Evolutionary conservation across 2,888 invertebrate genomes (phyloP), one percentile per base, ranked within the genome.

Genomic region (Chamaedrilus cognettii): DNA sequence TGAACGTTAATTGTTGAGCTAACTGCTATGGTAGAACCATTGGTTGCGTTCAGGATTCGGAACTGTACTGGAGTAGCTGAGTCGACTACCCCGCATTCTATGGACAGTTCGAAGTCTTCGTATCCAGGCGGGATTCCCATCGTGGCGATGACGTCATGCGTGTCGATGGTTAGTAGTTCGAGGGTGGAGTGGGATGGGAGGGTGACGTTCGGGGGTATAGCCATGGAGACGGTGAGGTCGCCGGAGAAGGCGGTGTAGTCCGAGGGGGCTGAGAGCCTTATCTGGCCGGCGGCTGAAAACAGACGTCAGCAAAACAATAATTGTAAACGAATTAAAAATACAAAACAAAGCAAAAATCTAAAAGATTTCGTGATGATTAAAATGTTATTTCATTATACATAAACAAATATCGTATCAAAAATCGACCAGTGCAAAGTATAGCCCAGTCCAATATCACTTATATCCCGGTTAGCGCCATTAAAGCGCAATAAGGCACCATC

Each of bases 1-100:
- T n/a, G 15, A n/a, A 32, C 66, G 23, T n/a, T 30, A 34, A 64
- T 66, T 1, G 57, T 34, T 0, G 34, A 28, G 3, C 19, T 15
- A 23, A 63, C 57, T 23, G 42, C 62, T 30, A 74, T 71, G 11
- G 50, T 23, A 7, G 59, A 11, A 11, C 31, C 33, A 49, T 51
- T 50, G 4, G 7, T 15, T n/a, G 50, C 15, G 32, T 63, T 31
- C n/a, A 79, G 66, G 26, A 71, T 63, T 3, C 75, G 74, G 62
- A 79, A 75, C 5, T 74, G 70, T 71, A 76, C 78, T 51, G 72
- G 60, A 3, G 79, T 80, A 2, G 79, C 78, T 42, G 76, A 73
- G 69, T 80, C 80, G 28, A 81, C 70, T 28, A 77, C 69, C 1
- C 81, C 80, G 70, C 81, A 81, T 0, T 72, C 64, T 15, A 80